Conservation (phyloP, 2,888 invertebrate species). For the Psylliodes chrysocephalus region DNA sequence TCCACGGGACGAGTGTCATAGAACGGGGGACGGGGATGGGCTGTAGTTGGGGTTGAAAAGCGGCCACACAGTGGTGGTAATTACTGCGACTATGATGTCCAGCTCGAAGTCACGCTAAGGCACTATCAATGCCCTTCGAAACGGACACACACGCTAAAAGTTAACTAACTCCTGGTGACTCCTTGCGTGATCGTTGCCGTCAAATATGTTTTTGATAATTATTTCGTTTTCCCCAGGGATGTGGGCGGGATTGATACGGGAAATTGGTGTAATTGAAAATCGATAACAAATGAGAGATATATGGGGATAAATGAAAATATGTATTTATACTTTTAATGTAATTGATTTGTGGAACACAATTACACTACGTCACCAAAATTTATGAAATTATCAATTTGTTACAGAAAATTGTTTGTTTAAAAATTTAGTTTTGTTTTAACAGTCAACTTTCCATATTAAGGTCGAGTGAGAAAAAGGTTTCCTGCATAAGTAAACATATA, state of each 20-base stretch:
- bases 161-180: conserved; percentile 42
- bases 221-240: conserved; percentile 26
- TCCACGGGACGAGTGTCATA: not conserved
- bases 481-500: too few relatives aligned
- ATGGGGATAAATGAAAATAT: not conserved
- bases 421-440: too few relatives aligned
- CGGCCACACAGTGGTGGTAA: conserved; percentile 35
- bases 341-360: too few relatives aligned
- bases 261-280: conserved; percentile 26
- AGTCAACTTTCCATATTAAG: too few relatives aligned
- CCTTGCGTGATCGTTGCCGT: conserved; percentile 28
- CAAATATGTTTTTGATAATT: conserved; percentile 33
- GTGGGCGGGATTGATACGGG: conserved; percentile 14
- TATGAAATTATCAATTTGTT: too few relatives aligned
- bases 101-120: conserved; percentile 42
- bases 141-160: conserved; percentile 40
- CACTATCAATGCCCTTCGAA: conserved; percentile 44
- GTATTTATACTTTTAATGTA: too few relatives aligned
- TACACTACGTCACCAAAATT: too few relatives aligned
- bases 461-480: too few relatives aligned
- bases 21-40: too few relatives aligned
- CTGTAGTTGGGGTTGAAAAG: not conserved
- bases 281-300: not conserved
- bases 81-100: conserved; percentile 37
- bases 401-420: too few relatives aligned